Evolutionary conservation across 2,888 invertebrate genomes (phyloP).

Genomic region (Homarus gammarus): DNA sequence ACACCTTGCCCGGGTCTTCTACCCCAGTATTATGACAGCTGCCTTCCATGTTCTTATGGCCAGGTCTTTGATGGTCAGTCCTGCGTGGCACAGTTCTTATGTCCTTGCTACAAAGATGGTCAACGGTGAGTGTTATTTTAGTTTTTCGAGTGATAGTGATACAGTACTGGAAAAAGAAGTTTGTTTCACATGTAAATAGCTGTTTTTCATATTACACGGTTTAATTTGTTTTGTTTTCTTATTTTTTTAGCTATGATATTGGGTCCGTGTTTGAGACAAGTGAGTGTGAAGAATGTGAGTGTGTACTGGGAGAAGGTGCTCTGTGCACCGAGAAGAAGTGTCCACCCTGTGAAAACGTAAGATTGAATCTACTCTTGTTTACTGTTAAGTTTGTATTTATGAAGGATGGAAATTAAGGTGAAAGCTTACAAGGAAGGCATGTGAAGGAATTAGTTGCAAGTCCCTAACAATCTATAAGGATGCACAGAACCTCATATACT

Average conservation of each 20-base stretch:
- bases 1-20: constrained; percentile 78
- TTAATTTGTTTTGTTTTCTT: background rate
- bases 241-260: constrained; percentile 86
- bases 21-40: constrained; percentile 77
- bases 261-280: constrained; percentile 86
- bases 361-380: background rate
- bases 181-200: background rate
- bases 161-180: constrained; percentile 1
- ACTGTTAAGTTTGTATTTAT: too few species aligned
- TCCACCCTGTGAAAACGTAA: constrained; percentile 83
- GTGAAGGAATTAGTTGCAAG: background rate
- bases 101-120: constrained; percentile 88
- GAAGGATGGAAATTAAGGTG: too few species aligned
- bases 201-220: background rate
- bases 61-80: constrained; percentile 87
- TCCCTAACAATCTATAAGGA: background rate
- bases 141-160: background rate
- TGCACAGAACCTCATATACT: too few species aligned
- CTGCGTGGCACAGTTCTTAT: constrained; percentile 86
- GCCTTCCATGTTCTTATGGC: constrained; percentile 79
- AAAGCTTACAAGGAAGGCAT: background rate
- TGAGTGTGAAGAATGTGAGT: constrained; percentile 89
- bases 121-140: constrained; percentile 80
- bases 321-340: constrained; percentile 85
- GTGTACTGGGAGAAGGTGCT: constrained; percentile 86